Percentiles rank a stretch among this genome's conserved stretches.
Evolutionary conservation across 2,113 vertebrate species (phyloP).

Genomic region (Limanda limanda): DNA sequence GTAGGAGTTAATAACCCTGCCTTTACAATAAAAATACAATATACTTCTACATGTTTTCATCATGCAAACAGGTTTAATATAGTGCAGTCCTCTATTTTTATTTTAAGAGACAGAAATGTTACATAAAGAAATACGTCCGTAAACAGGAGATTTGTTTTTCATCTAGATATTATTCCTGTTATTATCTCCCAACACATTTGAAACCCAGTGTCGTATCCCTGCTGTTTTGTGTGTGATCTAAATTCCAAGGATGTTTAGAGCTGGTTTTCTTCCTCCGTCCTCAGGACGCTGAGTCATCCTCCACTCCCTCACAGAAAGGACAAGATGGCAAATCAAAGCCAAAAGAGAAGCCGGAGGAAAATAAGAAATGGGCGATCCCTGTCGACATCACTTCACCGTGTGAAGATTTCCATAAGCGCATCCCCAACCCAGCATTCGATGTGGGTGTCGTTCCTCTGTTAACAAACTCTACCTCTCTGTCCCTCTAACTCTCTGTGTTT

Average conservation of each 20-base stretch:
- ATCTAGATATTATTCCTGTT: not conserved
- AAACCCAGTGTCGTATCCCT: not conserved
- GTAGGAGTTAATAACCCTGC: too few relatives aligned
- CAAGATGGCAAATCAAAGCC: constrained; percentile 57
- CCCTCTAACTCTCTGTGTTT: too few relatives aligned
- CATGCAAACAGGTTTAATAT: too few relatives aligned
- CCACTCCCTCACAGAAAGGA: constrained; percentile 33
- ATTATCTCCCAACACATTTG: not conserved
- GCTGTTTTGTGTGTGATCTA: not conserved
- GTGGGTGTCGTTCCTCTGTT: not conserved
- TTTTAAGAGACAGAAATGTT: not conserved
- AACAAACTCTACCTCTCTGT: not conserved
- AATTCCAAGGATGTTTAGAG: not conserved
- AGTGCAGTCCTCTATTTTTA: too few relatives aligned
- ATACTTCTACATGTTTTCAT: too few relatives aligned
- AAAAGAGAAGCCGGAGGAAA: constrained; percentile 61
- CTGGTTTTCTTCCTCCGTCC: constrained; percentile 6
- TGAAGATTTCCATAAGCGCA: constrained; percentile 89
- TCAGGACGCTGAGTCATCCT: constrained; percentile 66
- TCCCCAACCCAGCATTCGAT: constrained; percentile 91
- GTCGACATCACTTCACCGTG: constrained; percentile 87
- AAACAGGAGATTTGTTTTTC: not conserved
- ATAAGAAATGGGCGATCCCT: constrained; percentile 90
- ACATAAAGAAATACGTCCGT: not conserved
- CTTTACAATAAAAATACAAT: too few relatives aligned